phyloP scores from a whole-genome alignment of 2,888 invertebrate genomes.

The Agrenia bidenticulata region DNA sequence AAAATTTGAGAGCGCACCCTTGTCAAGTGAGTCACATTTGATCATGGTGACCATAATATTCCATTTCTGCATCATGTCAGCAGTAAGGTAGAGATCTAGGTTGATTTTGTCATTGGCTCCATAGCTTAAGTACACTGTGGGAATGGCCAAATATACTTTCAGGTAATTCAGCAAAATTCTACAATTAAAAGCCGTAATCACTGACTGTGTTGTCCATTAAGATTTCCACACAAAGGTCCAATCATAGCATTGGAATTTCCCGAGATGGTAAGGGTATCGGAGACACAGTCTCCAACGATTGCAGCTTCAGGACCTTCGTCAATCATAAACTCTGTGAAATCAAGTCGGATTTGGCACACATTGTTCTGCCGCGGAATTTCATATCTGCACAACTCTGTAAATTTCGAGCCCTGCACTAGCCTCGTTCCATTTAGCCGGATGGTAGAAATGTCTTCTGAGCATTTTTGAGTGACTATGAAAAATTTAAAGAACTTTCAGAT shows the following conservation, averaged over 20 bases:
- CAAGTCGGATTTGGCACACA: slow-evolving; percentile 49
- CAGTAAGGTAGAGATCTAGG: slow-evolving; percentile 35
- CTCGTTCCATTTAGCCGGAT: slow-evolving; percentile 45
- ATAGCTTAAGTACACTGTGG: slow-evolving; percentile 47
- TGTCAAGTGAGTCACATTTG: slow-evolving; percentile 44
- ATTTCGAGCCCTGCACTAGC: slow-evolving; percentile 23
- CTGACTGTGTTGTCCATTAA: slow-evolving; percentile 45
- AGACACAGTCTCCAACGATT: slow-evolving; percentile 36
- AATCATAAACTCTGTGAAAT: slow-evolving; percentile 40
- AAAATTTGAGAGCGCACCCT: slow-evolving; percentile 19
- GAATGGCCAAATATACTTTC: background rate
- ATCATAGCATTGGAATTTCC: slow-evolving; percentile 36
- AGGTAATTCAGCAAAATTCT: background rate
- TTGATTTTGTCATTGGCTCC: slow-evolving; percentile 42
- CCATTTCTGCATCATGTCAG: slow-evolving; percentile 35
- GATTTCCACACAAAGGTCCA: slow-evolving; percentile 46
- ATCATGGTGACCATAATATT: slow-evolving; percentile 48
- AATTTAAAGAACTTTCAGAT: background rate
- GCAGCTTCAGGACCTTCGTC: slow-evolving; percentile 22
- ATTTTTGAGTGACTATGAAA: slow-evolving; percentile 31
- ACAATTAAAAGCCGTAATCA: background rate
- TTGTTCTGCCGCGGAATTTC: slow-evolving; percentile 40
- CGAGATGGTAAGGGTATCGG: slow-evolving; percentile 40
- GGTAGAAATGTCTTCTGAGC: slow-evolving; percentile 25
- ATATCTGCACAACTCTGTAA: slow-evolving; percentile 31